phyloP scores from a whole-genome alignment of 2,888 invertebrate genomes.

The Drosophila koepferae region DNA sequence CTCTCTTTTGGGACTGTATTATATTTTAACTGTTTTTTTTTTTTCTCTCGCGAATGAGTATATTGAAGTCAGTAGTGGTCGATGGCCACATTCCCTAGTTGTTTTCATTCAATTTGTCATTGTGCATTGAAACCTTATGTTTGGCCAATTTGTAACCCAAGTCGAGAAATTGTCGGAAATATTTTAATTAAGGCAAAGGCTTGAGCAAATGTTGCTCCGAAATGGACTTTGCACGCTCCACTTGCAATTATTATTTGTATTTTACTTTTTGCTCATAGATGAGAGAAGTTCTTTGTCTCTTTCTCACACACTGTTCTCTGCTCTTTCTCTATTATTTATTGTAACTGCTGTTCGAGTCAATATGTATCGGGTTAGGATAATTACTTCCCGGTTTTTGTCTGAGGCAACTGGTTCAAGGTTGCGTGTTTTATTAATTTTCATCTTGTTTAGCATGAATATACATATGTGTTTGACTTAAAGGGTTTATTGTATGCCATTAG shows the following conservation, averaged over 20 bases:
- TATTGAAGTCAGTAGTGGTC: background rate
- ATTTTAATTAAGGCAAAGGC: conserved; percentile 68
- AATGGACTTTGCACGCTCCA: conserved; percentile 64
- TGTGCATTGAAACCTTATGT: conserved; percentile 16
- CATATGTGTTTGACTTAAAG: background rate
- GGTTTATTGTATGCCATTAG: background rate
- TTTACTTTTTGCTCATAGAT: background rate
- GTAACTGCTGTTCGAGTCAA: conserved; percentile 27
- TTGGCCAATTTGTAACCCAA: conserved; percentile 38
- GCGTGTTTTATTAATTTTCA: background rate
- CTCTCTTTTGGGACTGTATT: too few relatives aligned
- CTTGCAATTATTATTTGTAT: conserved; percentile 18
- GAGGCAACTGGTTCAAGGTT: conserved; percentile 7
- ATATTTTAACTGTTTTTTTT: background rate
- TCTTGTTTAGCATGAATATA: conserved; percentile 1
- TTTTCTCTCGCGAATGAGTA: background rate
- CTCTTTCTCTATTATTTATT: conserved; percentile 50
- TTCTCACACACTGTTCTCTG: background rate
- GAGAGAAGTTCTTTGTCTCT: conserved; percentile 5
- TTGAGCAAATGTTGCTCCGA: conserved; percentile 30
- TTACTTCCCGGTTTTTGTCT: conserved; percentile 5
- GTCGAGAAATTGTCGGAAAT: conserved; percentile 39
- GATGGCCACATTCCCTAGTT: conserved; percentile 18
- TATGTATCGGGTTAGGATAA: conserved; percentile 12
- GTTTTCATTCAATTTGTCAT: conserved; percentile 33